Conservation (phyloP, 2,888 invertebrate genomes). For the Ligdia adustata region DNA sequence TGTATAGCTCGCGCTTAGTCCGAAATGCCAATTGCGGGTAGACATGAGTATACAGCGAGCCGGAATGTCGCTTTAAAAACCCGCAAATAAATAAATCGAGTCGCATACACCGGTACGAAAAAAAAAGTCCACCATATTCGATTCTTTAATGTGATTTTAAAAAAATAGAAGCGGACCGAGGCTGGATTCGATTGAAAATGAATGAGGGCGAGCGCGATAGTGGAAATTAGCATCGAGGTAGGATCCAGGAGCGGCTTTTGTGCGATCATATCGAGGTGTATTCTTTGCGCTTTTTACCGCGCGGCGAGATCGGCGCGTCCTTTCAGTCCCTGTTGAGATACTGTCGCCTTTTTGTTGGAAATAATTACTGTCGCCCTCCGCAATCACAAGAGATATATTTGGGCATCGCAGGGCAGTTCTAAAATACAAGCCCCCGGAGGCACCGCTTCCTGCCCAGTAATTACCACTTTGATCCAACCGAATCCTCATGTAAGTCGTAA, state of each 20-base stretch:
- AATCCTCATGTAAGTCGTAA: conserved; percentile 1
- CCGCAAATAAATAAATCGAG: conserved; percentile 83
- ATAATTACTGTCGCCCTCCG: conserved; percentile 71
- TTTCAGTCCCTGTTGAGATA: conserved; percentile 75
- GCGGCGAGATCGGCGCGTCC: conserved; percentile 65
- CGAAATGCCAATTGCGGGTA: conserved; percentile 84
- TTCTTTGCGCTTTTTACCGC: conserved; percentile 83
- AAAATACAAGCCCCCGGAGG: conserved; percentile 21
- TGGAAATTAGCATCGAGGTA: conserved; percentile 84
- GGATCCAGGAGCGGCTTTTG: conserved; percentile 83
- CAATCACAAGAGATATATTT: conserved; percentile 45
- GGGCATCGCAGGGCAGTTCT: conserved; percentile 39
- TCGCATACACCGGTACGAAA: conserved; percentile 76
- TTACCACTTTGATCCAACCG: conserved; percentile 24
- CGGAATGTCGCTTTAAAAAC: conserved; percentile 83
- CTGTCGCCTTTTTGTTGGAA: conserved; percentile 75
- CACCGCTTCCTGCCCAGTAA: conserved; percentile 15
- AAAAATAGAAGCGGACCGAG: conserved; percentile 80
- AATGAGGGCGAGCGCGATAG: conserved; percentile 83
- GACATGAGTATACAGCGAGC: conserved; percentile 83
- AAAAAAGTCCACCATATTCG: conserved; percentile 82
- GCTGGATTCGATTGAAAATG: conserved; percentile 82
- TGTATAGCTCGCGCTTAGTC: conserved; percentile 81
- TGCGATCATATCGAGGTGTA: conserved; percentile 84
- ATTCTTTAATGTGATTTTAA: conserved; percentile 83